Evolutionary conservation across 1,140 invertebrate species (phyloP).

Genomic region (Drosophila subpulchrella): DNA sequence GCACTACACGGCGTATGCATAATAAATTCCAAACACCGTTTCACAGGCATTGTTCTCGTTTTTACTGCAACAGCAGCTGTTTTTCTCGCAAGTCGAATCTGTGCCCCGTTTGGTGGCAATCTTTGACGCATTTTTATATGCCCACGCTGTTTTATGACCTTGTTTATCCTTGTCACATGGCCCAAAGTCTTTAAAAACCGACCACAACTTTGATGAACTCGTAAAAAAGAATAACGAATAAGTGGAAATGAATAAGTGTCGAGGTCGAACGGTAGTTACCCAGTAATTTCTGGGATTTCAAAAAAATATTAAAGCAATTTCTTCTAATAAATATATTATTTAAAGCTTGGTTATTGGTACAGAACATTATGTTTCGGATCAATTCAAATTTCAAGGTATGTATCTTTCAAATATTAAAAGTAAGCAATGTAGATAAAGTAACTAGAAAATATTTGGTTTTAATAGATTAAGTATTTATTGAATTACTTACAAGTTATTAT

Average conservation of each 20-base stretch:
- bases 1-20: slow-evolving; percentile 79
- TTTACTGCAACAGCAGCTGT: slow-evolving; percentile 39
- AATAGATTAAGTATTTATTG: too few relatives aligned
- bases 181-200: slow-evolving; percentile 64
- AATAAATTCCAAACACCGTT: slow-evolving; percentile 65
- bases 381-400: too few relatives aligned
- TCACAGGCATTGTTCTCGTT: slow-evolving; percentile 45
- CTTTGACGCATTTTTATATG: slow-evolving; percentile 49
- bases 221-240: slow-evolving; percentile 56
- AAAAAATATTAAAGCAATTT: background rate
- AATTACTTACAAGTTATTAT: too few relatives aligned
- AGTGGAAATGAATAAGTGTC: slow-evolving; percentile 40
- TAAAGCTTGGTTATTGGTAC: too few relatives aligned
- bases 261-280: slow-evolving; percentile 40
- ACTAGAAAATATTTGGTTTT: too few relatives aligned
- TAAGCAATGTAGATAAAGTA: too few relatives aligned
- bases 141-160: slow-evolving; percentile 64
- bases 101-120: slow-evolving; percentile 52
- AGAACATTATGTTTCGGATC: too few relatives aligned
- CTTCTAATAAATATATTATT: too few relatives aligned
- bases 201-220: slow-evolving; percentile 80
- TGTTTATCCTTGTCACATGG: slow-evolving; percentile 80
- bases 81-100: slow-evolving; percentile 44
- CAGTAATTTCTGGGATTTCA: background rate
- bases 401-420: too few relatives aligned